Evolutionary conservation across 1,140 invertebrate genomes (phyloP).

Genomic region (Drosophila murphyi): DNA sequence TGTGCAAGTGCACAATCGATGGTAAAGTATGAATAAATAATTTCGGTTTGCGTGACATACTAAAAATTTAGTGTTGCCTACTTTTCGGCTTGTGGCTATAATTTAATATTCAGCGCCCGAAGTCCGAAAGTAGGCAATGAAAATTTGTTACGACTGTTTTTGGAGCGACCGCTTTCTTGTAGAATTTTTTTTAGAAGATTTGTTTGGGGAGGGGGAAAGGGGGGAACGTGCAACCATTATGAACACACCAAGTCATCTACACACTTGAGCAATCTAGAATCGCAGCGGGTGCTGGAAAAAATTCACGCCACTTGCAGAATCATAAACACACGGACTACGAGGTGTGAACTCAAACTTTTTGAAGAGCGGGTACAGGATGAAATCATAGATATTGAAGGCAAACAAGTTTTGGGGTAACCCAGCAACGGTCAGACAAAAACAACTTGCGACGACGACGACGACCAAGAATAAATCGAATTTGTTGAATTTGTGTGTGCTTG

Average conservation of each 20-base stretch:
- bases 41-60: constrained; percentile 6
- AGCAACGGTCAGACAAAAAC: neutral
- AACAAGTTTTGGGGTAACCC: constrained; percentile 1
- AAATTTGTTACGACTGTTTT: constrained; percentile 9
- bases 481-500: constrained; percentile 20
- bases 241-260: constrained; percentile 28
- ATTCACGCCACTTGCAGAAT: constrained; percentile 77
- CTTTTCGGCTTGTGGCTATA: constrained; percentile 38
- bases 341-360: constrained; percentile 4
- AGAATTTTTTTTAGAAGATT: neutral
- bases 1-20: constrained; percentile 6
- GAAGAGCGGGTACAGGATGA: neutral
- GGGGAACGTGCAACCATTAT: constrained; percentile 2
- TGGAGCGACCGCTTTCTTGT: neutral
- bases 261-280: constrained; percentile 39
- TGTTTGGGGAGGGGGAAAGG: neutral
- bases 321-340: constrained; percentile 33
- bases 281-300: constrained; percentile 65
- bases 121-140: constrained; percentile 60
- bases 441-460: constrained; percentile 1
- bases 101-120: constrained; percentile 1
- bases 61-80: constrained; percentile 33
- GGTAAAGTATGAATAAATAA: constrained; percentile 17
- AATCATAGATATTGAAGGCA: neutral
- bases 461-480: neutral